phyloP scores from a whole-genome alignment of 2,797 vertebrate species.

The Emys orbicularis region DNA sequence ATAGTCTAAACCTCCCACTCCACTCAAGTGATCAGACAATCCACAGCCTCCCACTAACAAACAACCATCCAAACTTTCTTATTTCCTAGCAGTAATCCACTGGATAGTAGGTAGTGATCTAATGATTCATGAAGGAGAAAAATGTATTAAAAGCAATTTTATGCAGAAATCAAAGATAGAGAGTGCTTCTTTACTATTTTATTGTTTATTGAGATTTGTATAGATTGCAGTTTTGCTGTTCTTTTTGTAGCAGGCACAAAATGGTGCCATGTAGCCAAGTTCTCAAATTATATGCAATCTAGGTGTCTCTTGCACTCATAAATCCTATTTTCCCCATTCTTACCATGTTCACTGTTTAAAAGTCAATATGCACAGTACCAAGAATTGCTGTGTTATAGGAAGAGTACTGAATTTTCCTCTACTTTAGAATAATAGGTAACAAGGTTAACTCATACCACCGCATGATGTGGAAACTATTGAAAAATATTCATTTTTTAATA shows the following conservation, averaged over 20 bases:
- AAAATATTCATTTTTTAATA: neutral
- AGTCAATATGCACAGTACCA: neutral
- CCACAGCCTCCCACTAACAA: neutral
- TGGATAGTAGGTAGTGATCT: neutral
- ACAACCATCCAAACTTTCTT: neutral
- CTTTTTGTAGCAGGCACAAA: neutral
- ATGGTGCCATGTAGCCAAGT: neutral
- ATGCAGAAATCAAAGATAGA: neutral
- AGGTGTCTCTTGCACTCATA: neutral
- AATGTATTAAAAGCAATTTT: neutral
- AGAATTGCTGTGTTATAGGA: neutral
- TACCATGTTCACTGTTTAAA: neutral
- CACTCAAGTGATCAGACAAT: neutral
- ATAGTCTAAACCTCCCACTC: neutral
- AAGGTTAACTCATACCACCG: neutral
- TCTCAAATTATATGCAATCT: neutral
- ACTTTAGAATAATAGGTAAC: neutral
- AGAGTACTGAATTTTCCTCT: neutral
- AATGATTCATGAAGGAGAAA: neutral
- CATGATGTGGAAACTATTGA: neutral
- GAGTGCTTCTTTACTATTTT: neutral
- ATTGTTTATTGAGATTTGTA: neutral
- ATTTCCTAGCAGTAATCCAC: neutral
- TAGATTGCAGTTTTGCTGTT: neutral
- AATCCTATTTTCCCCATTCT: neutral